Evolutionary conservation across 2,888 invertebrate genomes (phyloP).

Genomic region (Onchidella celtica): DNA sequence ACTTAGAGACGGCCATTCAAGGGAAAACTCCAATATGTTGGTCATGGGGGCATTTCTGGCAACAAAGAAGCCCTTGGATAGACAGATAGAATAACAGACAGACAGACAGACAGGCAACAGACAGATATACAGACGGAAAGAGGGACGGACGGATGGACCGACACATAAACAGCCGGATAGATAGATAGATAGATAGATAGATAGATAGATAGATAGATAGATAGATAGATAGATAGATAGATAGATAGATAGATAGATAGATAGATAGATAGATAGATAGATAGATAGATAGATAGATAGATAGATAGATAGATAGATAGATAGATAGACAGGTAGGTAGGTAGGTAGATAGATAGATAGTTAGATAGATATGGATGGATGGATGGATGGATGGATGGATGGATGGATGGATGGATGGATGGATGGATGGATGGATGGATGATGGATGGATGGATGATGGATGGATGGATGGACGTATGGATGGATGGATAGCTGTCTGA

Average conservation of each 20-base stretch:
- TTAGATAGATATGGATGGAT: no score
- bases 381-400: no score
- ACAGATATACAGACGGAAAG: background rate
- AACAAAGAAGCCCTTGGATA: no score
- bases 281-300: background rate
- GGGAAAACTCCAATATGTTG: no score
- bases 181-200: background rate
- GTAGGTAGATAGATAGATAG: no score
- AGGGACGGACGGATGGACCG: background rate
- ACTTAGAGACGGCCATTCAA: no score
- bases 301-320: background rate
- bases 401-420: no score
- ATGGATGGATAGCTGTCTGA: background rate
- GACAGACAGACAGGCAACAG: background rate
- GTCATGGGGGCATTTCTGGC: no score
- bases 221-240: background rate
- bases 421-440: no score
- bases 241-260: background rate
- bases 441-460: no score
- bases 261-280: background rate
- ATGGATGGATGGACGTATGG: no score
- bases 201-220: background rate
- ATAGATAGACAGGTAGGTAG: no score
- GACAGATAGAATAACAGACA: background rate
- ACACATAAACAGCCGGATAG: background rate